These are phyloP conservation scores for Danio kyathit DNA, from an alignment of 2,797 vertebrate species.

Conservation along the genomic window DNA sequence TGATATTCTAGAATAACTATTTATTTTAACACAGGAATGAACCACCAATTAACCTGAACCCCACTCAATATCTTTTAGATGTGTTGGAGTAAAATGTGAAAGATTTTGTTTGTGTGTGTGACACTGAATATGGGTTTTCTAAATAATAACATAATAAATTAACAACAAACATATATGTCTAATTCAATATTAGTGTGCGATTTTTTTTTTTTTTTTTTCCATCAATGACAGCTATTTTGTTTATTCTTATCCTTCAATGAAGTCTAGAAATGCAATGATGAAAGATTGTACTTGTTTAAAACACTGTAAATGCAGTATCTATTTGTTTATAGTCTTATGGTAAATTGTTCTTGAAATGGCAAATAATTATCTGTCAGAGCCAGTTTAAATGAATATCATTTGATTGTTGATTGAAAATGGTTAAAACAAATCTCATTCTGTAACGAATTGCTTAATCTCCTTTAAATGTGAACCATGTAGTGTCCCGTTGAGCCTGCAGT, in stretches of 20 bases:
- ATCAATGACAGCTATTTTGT: neutral
- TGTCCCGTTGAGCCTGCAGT: neutral
- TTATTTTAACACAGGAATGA: too few relatives aligned
- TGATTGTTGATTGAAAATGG: neutral
- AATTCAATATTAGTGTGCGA: too few relatives aligned
- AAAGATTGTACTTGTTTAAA: slow-evolving; percentile 2
- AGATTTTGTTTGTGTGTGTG: too few relatives aligned
- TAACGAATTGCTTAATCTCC: neutral
- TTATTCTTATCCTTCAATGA: neutral
- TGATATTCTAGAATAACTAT: too few relatives aligned
- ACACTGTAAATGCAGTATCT: neutral
- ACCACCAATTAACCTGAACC: too few relatives aligned
- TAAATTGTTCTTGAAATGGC: neutral
- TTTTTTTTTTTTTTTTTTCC: neutral
- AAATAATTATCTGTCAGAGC: neutral
- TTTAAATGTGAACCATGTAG: neutral
- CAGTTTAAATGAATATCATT: neutral
- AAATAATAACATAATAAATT: too few relatives aligned
- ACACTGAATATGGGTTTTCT: too few relatives aligned
- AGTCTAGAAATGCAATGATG: neutral
- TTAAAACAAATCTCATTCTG: neutral
- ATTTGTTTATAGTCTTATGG: neutral
- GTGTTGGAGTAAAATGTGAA: too few relatives aligned
- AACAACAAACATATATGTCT: too few relatives aligned
- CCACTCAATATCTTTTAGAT: too few relatives aligned